Percentiles rank a stretch among this genome's conserved stretches.
Conservation (phyloP, 2,113 vertebrate species). For the Rissa tridactyla region DNA sequence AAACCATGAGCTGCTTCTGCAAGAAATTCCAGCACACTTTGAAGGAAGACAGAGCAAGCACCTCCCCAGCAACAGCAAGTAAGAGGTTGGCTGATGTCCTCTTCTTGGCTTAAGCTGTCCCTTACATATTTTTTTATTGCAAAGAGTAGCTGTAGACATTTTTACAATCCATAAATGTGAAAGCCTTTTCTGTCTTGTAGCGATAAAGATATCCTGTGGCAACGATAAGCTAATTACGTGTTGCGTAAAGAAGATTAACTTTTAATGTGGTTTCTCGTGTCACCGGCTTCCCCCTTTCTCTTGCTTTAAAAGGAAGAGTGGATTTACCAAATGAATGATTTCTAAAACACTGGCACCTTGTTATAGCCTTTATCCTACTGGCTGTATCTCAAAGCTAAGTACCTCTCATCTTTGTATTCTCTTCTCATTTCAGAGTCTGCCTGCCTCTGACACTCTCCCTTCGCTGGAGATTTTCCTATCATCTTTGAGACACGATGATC, state of each 20-base stretch:
- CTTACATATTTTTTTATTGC: neutral
- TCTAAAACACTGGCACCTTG: neutral
- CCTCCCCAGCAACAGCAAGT: neutral
- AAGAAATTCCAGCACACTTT: neutral
- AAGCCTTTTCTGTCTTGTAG: conserved; percentile 33
- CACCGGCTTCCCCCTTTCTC: neutral
- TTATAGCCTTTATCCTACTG: neutral
- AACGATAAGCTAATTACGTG: conserved; percentile 33
- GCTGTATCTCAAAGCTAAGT: neutral
- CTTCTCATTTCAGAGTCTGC: neutral
- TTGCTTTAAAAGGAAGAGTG: neutral
- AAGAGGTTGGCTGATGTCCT: neutral
- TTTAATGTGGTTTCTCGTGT: conserved; percentile 33
- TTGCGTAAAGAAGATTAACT: conserved; percentile 45
- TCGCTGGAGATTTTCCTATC: neutral
- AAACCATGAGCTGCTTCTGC: neutral
- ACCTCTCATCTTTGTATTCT: neutral
- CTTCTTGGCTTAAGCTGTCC: neutral
- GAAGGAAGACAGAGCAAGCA: neutral
- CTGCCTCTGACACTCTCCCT: neutral
- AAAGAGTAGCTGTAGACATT: conserved; percentile 7
- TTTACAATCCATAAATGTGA: conserved; percentile 26
- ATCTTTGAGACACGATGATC: conserved; percentile 1
- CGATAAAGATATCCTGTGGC: conserved; percentile 8
- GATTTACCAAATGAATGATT: conserved; percentile 1